Percentiles rank a stretch among this genome's conserved stretches.
Conservation (phyloP, 1,140 invertebrate genomes). For the Anthonomus grandis region DNA sequence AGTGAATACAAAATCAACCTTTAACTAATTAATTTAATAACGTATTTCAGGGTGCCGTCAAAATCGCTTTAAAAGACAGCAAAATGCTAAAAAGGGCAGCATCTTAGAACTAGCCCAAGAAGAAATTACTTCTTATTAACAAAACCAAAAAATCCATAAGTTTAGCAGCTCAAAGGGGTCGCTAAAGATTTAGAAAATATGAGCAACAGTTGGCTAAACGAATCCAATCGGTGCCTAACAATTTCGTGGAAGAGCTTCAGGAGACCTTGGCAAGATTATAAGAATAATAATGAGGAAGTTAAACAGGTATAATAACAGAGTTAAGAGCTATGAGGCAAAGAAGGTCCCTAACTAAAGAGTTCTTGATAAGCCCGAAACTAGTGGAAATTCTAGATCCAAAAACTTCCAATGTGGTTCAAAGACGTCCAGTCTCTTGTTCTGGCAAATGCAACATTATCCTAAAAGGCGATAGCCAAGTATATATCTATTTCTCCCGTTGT, state of each 20-base stretch:
- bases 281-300: constrained; percentile 22
- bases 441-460: not conserved
- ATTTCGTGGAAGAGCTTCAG: constrained; percentile 53
- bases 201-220: constrained; percentile 43
- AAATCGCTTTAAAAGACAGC: constrained; percentile 27
- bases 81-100: constrained; percentile 26
- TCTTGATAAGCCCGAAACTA: constrained; percentile 35
- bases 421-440: constrained; percentile 23
- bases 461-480: not conserved
- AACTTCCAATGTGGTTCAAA: constrained; percentile 35
- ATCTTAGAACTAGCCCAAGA: constrained; percentile 36
- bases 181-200: constrained; percentile 30
- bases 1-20: too few species aligned
- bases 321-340: not conserved
- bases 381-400: constrained; percentile 44
- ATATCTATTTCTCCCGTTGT: too few species aligned
- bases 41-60: constrained; percentile 6
- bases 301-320: constrained; percentile 21
- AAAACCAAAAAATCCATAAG: constrained; percentile 39
- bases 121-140: constrained; percentile 35
- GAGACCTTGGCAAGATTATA: constrained; percentile 50
- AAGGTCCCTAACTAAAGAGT: not conserved
- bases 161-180: constrained; percentile 30
- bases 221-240: constrained; percentile 51
- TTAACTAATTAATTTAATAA: too few species aligned